Percentiles rank a stretch among this genome's conserved stretches.
phyloP scores from a whole-genome alignment of 1,140 invertebrate species.

The Trichonephila inaurata region DNA sequence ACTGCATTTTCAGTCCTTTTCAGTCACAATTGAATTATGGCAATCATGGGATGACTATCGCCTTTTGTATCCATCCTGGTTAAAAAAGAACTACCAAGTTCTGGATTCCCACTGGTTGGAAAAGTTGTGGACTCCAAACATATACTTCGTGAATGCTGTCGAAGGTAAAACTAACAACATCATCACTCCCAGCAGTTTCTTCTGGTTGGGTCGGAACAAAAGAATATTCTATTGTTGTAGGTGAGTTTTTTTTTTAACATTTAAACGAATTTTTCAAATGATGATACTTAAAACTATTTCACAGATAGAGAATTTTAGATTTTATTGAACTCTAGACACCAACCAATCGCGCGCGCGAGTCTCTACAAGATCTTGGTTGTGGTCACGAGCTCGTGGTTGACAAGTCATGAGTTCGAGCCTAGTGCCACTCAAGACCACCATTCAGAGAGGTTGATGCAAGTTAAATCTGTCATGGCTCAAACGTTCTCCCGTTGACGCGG shows the following conservation, averaged over 20 bases:
- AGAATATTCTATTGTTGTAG: slow-evolving; percentile 43
- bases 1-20: slow-evolving; percentile 63
- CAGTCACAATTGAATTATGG: slow-evolving; percentile 70
- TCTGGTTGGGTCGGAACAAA: slow-evolving; percentile 10
- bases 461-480: no score
- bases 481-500: no score
- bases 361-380: no score
- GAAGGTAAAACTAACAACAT: slow-evolving; percentile 71
- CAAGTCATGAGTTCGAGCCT: no score
- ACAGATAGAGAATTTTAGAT: no score
- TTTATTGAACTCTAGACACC: no score
- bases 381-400: no score
- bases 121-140: slow-evolving; percentile 76
- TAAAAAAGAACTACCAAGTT: neutral
- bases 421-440: no score
- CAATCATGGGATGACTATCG: slow-evolving; percentile 74
- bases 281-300: no score
- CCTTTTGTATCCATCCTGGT: slow-evolving; percentile 45
- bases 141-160: slow-evolving; percentile 77
- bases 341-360: no score
- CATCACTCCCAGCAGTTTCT: slow-evolving; percentile 62
- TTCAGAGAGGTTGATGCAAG: no score
- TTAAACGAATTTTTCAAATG: no score
- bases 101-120: slow-evolving; percentile 68
- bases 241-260: neutral